A percentile compares a stretch with the other conserved stretches of the same genome.
phyloP scores from a whole-genome alignment of 2,888 invertebrate species.

The Volucella inflata region DNA sequence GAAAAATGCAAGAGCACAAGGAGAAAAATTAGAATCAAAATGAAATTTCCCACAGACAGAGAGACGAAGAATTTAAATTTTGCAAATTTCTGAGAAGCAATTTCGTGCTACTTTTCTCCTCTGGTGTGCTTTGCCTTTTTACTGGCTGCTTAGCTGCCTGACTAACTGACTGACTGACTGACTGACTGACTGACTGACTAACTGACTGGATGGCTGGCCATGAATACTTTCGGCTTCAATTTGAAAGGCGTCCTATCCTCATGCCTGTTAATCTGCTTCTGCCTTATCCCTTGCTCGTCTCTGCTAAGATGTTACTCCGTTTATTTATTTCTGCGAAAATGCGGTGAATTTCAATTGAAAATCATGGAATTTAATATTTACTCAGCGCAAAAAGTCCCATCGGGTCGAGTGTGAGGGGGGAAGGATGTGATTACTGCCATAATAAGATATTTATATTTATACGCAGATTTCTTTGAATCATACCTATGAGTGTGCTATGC shows the following conservation, averaged over 20 bases:
- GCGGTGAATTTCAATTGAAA: constrained; percentile 63
- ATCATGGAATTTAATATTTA: constrained; percentile 49
- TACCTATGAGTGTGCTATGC: too few species aligned
- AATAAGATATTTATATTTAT: not conserved
- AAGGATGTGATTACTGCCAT: not conserved
- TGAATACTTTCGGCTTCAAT: too few species aligned
- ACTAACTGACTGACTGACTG: too few species aligned
- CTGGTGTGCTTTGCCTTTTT: constrained; percentile 3
- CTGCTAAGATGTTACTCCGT: constrained; percentile 57
- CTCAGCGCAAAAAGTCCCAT: constrained; percentile 6
- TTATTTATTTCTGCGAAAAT: constrained; percentile 20
- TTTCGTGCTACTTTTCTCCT: constrained; percentile 39
- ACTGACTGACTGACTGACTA: too few species aligned
- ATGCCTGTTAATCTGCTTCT: too few species aligned
- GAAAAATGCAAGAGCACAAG: constrained; percentile 39
- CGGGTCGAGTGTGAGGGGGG: not conserved
- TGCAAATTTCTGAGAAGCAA: constrained; percentile 69
- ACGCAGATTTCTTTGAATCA: not conserved
- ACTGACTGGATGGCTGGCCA: too few species aligned
- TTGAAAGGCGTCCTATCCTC: too few species aligned
- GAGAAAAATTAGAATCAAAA: constrained; percentile 57
- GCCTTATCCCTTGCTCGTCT: too few species aligned
- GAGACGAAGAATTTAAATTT: constrained; percentile 73
- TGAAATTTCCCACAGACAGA: constrained; percentile 72
- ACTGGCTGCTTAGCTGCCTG: too few species aligned